Conservation (phyloP, 2,888 invertebrate species). For the Drosophila anomalipes region DNA sequence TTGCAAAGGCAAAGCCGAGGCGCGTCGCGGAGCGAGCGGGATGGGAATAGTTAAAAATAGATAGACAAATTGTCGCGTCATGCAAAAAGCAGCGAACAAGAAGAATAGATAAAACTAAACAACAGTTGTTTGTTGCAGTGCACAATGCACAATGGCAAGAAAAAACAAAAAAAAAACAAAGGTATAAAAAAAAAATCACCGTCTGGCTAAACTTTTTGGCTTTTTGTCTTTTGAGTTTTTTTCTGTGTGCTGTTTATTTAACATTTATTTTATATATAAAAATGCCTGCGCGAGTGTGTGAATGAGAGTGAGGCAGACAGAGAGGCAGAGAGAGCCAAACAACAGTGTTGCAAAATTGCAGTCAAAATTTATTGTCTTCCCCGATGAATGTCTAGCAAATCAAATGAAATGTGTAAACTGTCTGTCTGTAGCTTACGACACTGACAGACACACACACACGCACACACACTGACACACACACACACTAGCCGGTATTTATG, state of each 20-base stretch:
- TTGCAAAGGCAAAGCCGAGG: conserved; percentile 15
- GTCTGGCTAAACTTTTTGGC: conserved; percentile 48
- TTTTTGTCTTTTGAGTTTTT: conserved; percentile 47
- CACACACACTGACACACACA: not conserved
- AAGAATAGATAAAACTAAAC: conserved; percentile 39
- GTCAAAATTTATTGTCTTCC: conserved; percentile 71
- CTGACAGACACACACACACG: not conserved
- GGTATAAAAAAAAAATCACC: conserved; percentile 58
- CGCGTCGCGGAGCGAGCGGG: conserved; percentile 37
- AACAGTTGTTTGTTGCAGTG: conserved; percentile 28
- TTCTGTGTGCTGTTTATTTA: conserved; percentile 47
- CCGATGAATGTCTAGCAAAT: conserved; percentile 66
- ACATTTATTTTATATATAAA: conserved; percentile 55
- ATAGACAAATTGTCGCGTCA: conserved; percentile 82
- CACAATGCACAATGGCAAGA: conserved; percentile 17
- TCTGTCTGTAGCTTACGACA: conserved; percentile 42
- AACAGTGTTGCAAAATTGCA: conserved; percentile 68
- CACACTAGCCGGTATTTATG: conserved; percentile 51
- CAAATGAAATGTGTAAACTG: conserved; percentile 63
- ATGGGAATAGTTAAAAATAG: conserved; percentile 73
- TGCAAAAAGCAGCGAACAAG: conserved; percentile 55
- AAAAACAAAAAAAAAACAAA: conserved; percentile 1
- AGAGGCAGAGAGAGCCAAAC: not conserved
- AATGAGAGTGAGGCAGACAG: not conserved
- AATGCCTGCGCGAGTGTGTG: conserved; percentile 13